These are phyloP conservation scores for Drosophila burlai DNA, from an alignment of 1,140 invertebrate genomes.

Conservation along the genomic window DNA sequence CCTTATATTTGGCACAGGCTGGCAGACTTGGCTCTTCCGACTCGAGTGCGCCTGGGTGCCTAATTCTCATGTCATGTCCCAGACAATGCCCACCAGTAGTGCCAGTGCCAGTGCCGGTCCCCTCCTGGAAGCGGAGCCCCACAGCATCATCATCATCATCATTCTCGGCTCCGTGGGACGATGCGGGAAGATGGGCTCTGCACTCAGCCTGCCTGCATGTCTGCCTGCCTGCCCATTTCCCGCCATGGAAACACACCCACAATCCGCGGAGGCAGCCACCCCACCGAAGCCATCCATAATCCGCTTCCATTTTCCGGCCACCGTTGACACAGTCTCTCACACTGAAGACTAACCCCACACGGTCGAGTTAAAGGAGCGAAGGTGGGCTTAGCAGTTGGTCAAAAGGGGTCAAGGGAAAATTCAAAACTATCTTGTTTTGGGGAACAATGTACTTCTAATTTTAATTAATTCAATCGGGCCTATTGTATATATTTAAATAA, in stretches of 20 bases:
- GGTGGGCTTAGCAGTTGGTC: constrained; percentile 13
- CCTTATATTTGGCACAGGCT: constrained; percentile 62
- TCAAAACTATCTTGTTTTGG: background rate
- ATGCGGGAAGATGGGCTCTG: constrained; percentile 39
- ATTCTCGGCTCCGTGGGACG: constrained; percentile 22
- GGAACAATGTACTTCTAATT: background rate
- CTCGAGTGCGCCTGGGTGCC: constrained; percentile 68
- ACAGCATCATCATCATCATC: constrained; percentile 16
- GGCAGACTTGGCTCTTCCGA: constrained; percentile 63
- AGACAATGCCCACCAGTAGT: constrained; percentile 61
- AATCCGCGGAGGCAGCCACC: constrained; percentile 1
- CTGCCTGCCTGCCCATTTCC: constrained; percentile 61
- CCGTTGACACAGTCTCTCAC: constrained; percentile 49
- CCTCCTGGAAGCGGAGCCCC: constrained; percentile 1
- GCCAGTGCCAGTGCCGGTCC: constrained; percentile 16
- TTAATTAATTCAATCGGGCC: background rate
- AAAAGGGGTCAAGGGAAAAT: no score
- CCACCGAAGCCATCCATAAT: background rate
- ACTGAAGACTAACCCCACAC: constrained; percentile 1
- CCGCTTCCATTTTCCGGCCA: constrained; percentile 10
- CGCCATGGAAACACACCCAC: constrained; percentile 54
- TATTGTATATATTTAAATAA: background rate
- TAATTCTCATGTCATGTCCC: constrained; percentile 79
- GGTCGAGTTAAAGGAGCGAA: constrained; percentile 8
- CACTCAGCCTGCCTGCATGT: constrained; percentile 35